These are phyloP conservation scores for Gallinago paraguaiae DNA, from an alignment of 2,113 vertebrate genomes.

Conservation along the genomic window DNA sequence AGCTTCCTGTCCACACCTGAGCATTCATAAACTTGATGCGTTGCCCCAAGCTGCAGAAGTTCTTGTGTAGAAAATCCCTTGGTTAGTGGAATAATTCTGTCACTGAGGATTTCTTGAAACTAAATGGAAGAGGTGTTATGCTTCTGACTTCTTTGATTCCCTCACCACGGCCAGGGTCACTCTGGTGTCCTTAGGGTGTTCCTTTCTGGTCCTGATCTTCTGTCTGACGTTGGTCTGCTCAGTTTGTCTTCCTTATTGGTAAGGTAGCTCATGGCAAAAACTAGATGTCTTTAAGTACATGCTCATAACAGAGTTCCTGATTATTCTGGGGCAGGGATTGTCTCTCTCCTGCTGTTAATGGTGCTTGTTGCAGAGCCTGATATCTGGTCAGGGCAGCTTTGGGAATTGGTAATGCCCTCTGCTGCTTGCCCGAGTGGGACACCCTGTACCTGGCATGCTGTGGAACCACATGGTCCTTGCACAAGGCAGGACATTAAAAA, in stretches of 20 bases:
- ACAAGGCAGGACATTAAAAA: too few relatives aligned
- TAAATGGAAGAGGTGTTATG: background rate
- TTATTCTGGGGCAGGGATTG: background rate
- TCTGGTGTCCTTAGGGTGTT: background rate
- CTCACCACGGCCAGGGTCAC: fast-evolving
- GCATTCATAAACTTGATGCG: background rate
- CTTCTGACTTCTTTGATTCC: background rate
- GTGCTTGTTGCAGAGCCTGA: background rate
- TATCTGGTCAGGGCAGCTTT: background rate
- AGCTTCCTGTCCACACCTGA: background rate
- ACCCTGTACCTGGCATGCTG: background rate
- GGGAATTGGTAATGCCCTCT: background rate
- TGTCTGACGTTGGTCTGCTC: background rate
- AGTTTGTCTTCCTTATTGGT: background rate
- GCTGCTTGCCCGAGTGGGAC: background rate
- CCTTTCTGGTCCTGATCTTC: background rate
- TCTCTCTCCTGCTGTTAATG: background rate
- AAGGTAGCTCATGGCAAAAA: background rate
- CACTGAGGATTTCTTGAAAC: background rate
- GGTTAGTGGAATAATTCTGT: background rate
- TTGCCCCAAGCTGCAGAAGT: background rate
- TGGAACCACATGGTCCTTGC: background rate
- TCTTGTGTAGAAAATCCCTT: background rate
- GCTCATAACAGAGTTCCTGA: background rate
- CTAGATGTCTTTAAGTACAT: background rate